A percentile compares a stretch with the other conserved stretches of the same genome.
Conservation (phyloP, 35 echinoderm and acorn worm genomes). For the Nesometra sesokonis region DNA sequence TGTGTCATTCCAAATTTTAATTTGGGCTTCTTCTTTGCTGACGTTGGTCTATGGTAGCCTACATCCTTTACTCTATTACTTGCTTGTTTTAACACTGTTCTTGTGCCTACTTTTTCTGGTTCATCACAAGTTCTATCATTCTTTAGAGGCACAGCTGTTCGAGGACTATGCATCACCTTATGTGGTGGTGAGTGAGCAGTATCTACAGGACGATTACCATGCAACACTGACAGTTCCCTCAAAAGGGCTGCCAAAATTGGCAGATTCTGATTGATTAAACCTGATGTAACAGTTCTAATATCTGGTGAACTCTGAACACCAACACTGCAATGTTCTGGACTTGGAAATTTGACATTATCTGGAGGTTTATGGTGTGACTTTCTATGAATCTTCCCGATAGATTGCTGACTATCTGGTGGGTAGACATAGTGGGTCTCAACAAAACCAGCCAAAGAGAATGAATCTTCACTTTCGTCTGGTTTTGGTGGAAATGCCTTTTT, state of each 20-base stretch:
- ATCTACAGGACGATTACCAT: background rate
- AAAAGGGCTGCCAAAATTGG: background rate
- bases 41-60: background rate
- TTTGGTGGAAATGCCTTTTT: background rate
- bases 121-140: background rate
- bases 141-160: background rate
- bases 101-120: background rate
- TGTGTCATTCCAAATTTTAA: slow-evolving; percentile 7
- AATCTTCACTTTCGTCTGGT: background rate
- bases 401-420: background rate
- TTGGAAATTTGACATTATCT: background rate
- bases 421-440: background rate
- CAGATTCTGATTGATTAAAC: background rate
- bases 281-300: background rate
- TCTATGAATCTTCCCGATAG: background rate
- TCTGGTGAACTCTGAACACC: background rate
- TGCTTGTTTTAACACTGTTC: background rate
- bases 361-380: background rate
- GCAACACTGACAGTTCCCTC: background rate
- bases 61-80: background rate
- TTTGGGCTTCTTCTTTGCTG: background rate
- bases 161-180: too few species aligned
- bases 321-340: background rate
- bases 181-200: background rate
- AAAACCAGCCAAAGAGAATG: background rate